Evolutionary conservation across 2,888 invertebrate genomes (phyloP), one percentile per base, ranked within the genome.

Genomic region (Saturnia japonica): DNA sequence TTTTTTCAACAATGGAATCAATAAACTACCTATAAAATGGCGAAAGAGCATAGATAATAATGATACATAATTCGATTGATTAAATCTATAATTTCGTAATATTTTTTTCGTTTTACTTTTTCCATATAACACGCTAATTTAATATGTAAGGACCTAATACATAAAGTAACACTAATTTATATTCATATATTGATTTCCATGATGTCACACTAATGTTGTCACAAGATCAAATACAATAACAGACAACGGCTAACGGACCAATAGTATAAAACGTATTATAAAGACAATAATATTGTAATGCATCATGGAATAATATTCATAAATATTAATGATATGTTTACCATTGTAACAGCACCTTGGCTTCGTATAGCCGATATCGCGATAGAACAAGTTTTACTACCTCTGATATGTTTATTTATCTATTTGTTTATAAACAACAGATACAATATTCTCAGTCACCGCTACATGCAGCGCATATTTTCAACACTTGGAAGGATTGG

Each of bases 251-350:
- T 64, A 40, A 64, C 64, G 64, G n/a, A 40, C 64, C 19, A 40
- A 64, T 64, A 64, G 40, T 62, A 64, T 40, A 40, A 64, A n/a
- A 64, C 4, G 14, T 64, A 40, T 0, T 19, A 64, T 28, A 40
- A 40, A 64, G 40, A 64, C 62, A 62, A 62, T 54, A 54, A 54
- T 54, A 54, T 62, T 62, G 62, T 62, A 62, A 62, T 62, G 34
- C 34, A 62, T 62, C 62, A 62, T 34, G 62, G 28, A 62, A 62
- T n/a, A n/a, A n/a, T 62, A 62, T 34, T 62, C 62, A 62, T 62
- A 62, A 62, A 62, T 62, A 62, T 62, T 62, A 14, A 62, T 62
- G 62, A 34, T 7, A 19, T 28, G 28, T 16, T 62, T 34, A 62
- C 62, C 34, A 62, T 34, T 62, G 34, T 34, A 57, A 57, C 57